Base-by-base conservation (phyloP, 2,797 vertebrate species). In the Perodicticus potto region DNA sequence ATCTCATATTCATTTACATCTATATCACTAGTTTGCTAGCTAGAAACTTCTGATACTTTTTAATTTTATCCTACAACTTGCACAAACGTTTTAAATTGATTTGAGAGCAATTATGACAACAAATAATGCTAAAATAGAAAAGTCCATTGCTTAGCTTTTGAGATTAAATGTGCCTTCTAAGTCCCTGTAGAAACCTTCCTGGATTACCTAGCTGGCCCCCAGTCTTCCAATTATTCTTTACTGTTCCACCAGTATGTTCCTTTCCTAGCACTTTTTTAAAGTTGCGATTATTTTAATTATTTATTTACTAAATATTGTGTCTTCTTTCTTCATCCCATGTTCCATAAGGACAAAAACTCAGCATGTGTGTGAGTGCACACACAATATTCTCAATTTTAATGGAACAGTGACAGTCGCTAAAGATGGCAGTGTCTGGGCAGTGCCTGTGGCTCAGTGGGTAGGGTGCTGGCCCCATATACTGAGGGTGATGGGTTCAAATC, bases 111-210 rank as follows among this genome's bases (percentile, higher is more conserved):
- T 59, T 74, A 43, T 45, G 29, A 16, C 93, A 86, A 20, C 25
- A 83, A 87, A 90, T 82, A n/a, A 86, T 86, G 77, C 86, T 80
- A 69, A 86, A 91, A 72, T 43, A 63, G 22, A 84, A 81, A 76
- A 72, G 7, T 19, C 29, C 17, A 63, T 43, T 49, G 37, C 59
- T 70, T 25, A 65, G 53, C 5, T 70, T 86, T 61, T 45, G 37
- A 81, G 25, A 32, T 67, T 88, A 12, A 2, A n/a, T 61, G 34
- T 69, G 12, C 2, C 19, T 17, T 25, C 10, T 32, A 57, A 73
- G 23, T 16, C 23, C 72, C 80, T 4, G 9, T 3, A 73, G 65
- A 57, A 17, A 55, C 2, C 14, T 65, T 59, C 7, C 40, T 1
- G 10, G 20, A 25, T 76, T 20, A 63, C 32, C 53, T 49, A 32